phyloP scores from a whole-genome alignment of 2,113 vertebrate species.

The Garra rufa region DNA sequence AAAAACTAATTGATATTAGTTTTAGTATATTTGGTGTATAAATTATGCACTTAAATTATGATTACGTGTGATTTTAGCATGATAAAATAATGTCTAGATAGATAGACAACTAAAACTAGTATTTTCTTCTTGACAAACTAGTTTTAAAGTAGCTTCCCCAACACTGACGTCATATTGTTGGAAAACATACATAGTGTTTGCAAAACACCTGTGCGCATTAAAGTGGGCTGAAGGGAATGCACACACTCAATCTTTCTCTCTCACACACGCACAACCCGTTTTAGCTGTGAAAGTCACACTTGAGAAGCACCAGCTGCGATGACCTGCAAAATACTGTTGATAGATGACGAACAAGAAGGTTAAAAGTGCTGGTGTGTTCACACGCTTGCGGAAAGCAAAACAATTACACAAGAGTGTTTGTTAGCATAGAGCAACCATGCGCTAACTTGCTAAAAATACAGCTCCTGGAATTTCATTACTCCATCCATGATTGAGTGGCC shows the following conservation, averaged over 20 bases:
- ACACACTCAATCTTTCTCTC: background rate
- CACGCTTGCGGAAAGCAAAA: background rate
- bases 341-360: constrained; percentile 34
- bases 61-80: too few relatives aligned
- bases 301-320: background rate
- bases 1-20: too few relatives aligned
- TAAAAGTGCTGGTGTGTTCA: constrained; percentile 37
- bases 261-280: background rate
- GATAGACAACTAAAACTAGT: too few relatives aligned
- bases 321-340: constrained; percentile 39
- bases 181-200: constrained; percentile 31
- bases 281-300: constrained; percentile 23
- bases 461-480: background rate
- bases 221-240: background rate
- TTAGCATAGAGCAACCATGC: background rate
- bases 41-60: too few relatives aligned
- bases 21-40: too few relatives aligned
- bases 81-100: too few relatives aligned
- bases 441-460: background rate
- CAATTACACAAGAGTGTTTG: constrained; percentile 28
- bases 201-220: background rate
- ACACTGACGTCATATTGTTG: background rate
- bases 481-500: background rate
- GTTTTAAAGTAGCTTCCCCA: constrained; percentile 1
- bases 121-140: background rate